A percentile compares a stretch with the other conserved stretches of the same genome.
Conservation (phyloP, 2,113 vertebrate species). For the Spea bombifrons region DNA sequence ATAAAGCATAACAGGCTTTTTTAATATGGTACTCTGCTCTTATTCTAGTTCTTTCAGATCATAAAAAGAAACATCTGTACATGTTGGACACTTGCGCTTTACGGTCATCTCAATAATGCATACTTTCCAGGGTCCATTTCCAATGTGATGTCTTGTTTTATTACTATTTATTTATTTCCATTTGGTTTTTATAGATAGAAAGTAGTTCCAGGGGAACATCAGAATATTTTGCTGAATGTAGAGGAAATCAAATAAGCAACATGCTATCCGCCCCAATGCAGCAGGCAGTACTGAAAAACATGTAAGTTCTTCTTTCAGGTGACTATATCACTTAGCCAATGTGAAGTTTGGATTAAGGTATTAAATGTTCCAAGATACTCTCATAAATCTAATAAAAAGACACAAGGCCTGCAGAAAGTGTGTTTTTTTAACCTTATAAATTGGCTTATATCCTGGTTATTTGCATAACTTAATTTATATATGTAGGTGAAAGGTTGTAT, state of each 20-base stretch:
- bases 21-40: constrained; percentile 48
- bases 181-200: constrained; percentile 55
- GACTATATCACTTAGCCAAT: constrained; percentile 19
- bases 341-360: constrained; percentile 7
- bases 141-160: constrained; percentile 64
- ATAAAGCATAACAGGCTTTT: too few relatives aligned
- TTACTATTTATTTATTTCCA: constrained; percentile 25
- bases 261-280: constrained; percentile 55
- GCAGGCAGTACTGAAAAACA: constrained; percentile 62
- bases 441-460: too few relatives aligned
- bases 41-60: constrained; percentile 48
- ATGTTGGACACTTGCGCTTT: constrained; percentile 38
- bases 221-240: constrained; percentile 76
- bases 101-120: constrained; percentile 53
- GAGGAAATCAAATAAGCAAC: constrained; percentile 50
- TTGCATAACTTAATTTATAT: not conserved
- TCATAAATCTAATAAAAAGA: too few relatives aligned
- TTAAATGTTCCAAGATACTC: constrained; percentile 16
- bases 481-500: not conserved
- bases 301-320: constrained; percentile 56
- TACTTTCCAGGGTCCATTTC: constrained; percentile 55
- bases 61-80: constrained; percentile 59
- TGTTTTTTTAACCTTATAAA: too few relatives aligned
- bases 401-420: too few relatives aligned
- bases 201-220: constrained; percentile 63